Conservation (phyloP, 2,113 vertebrate genomes). For the Herpailurus yagouaroundi region DNA sequence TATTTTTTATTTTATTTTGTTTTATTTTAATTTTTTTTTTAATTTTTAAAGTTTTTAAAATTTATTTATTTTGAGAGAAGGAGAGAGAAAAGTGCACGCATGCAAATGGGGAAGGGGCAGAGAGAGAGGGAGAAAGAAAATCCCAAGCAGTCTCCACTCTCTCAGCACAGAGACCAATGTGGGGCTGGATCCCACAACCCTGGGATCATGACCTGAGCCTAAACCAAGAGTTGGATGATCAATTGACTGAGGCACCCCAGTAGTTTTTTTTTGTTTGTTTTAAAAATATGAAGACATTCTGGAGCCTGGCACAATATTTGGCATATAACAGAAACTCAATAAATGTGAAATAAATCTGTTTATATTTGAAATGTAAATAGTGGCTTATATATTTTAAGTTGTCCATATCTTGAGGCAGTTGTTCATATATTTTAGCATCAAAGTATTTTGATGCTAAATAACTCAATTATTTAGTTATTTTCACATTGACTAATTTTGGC, state of each 20-base stretch:
- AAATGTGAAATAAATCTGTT: not conserved
- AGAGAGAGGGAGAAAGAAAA: too few relatives aligned
- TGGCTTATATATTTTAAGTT: not conserved
- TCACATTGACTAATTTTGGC: not conserved
- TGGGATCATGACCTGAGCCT: too few relatives aligned
- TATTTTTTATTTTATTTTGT: not conserved
- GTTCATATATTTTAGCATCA: not conserved
- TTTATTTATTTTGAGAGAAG: too few relatives aligned
- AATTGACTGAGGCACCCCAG: too few relatives aligned
- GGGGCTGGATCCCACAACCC: too few relatives aligned
- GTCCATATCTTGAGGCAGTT: not conserved
- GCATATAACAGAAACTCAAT: not conserved
- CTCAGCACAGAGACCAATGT: too few relatives aligned
- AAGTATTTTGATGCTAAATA: not conserved
- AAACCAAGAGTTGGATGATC: too few relatives aligned
- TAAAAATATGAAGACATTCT: not conserved
- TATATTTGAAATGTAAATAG: not conserved
- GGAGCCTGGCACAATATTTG: not conserved
- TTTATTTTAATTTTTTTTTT: too few relatives aligned
- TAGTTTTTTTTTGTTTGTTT: not conserved
- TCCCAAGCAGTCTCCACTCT: too few relatives aligned
- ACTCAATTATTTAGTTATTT: not conserved
- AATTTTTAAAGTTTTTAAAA: too few relatives aligned
- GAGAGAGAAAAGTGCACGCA: too few relatives aligned
- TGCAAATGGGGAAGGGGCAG: too few relatives aligned